Percentiles rank a stretch among this genome's conserved stretches.
Evolutionary conservation across 2,113 vertebrate genomes (phyloP).

Genomic region (Reinhardtius hippoglossoides): DNA sequence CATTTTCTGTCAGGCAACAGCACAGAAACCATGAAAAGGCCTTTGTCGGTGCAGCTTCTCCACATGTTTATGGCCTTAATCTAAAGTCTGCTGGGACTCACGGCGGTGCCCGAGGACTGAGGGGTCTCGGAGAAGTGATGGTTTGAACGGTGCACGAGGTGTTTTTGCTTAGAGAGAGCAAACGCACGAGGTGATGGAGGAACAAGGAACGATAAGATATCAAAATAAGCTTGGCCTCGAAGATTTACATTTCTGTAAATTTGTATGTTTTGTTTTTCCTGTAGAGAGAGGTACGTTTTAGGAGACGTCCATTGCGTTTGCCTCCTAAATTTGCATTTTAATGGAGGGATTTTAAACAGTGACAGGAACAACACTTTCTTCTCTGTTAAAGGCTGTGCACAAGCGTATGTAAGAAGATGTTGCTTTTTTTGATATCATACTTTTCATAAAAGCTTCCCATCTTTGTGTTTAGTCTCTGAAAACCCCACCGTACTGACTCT

Average conservation of each 20-base stretch:
- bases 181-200: background rate
- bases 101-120: background rate
- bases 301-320: background rate
- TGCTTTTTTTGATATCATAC: no score
- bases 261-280: background rate
- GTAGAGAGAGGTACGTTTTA: no score
- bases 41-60: constrained; percentile 7
- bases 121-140: background rate
- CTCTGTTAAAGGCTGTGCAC: no score
- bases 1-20: background rate
- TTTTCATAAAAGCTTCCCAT: no score
- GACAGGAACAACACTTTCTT: background rate
- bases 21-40: constrained; percentile 1
- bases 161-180: background rate
- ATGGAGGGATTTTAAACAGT: background rate
- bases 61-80: constrained; percentile 15
- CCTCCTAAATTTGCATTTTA: background rate
- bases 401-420: no score
- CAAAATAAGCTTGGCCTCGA: background rate
- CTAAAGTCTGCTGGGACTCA: background rate
- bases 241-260: background rate
- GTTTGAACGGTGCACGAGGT: background rate
- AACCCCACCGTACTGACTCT: background rate
- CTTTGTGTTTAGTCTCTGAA: no score
- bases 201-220: background rate